Conservation (phyloP, 2,797 vertebrate species). For the Threskiornis aethiopicus region DNA sequence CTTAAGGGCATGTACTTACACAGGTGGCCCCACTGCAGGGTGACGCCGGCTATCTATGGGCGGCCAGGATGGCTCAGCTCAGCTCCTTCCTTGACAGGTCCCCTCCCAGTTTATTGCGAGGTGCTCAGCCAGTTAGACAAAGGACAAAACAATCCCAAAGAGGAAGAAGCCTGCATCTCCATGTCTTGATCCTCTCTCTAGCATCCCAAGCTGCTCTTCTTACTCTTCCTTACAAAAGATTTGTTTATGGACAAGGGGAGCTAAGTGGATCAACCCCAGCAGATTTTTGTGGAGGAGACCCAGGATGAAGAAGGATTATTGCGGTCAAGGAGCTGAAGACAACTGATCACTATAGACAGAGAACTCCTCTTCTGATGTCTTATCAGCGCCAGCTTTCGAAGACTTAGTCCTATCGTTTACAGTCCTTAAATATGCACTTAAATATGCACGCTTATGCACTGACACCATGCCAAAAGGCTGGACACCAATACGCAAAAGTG, state of each 20-base stretch:
- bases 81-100: not conserved
- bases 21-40: not conserved
- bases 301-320: not conserved
- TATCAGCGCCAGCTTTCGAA: rapidly evolving
- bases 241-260: not conserved
- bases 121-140: not conserved
- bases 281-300: not conserved
- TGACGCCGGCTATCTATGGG: not conserved
- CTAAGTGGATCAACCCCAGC: not conserved
- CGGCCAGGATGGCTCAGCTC: not conserved
- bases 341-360: not conserved
- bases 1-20: not conserved
- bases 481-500: not conserved
- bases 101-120: not conserved
- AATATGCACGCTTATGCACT: not conserved
- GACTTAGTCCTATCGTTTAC: not conserved
- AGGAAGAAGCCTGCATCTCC: not conserved
- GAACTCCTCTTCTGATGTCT: not conserved
- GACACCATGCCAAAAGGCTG: not conserved
- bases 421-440: not conserved
- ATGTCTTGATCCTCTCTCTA: not conserved
- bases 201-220: not conserved
- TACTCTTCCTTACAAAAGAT: not conserved
- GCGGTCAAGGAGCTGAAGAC: not conserved
- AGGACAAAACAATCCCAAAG: not conserved